These are phyloP conservation scores for Platysteira castanea DNA, from an alignment of 2,113 vertebrate species.

Conservation along the genomic window DNA sequence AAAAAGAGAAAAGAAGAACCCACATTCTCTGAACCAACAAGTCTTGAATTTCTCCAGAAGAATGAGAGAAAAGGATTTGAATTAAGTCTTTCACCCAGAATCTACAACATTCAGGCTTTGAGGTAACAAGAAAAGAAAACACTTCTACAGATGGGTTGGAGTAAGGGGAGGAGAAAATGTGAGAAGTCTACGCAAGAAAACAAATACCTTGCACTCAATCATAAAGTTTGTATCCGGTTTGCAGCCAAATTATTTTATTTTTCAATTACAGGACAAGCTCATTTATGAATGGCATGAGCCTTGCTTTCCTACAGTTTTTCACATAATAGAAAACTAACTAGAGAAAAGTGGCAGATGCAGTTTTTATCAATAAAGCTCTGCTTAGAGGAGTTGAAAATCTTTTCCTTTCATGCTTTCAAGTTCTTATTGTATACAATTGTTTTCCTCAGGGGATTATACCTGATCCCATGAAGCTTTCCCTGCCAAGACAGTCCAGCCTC, in stretches of 20 bases:
- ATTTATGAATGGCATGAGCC: background rate
- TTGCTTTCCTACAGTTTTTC: background rate
- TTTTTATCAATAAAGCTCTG: background rate
- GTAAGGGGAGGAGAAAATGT: background rate
- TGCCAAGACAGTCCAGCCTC: slow-evolving; percentile 9
- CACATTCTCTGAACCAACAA: slow-evolving; percentile 42
- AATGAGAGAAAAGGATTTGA: slow-evolving; percentile 46
- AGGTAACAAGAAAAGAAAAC: slow-evolving; percentile 30
- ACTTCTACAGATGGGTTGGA: slow-evolving; percentile 17
- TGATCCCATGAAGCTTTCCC: slow-evolving; percentile 36
- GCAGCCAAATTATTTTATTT: slow-evolving; percentile 35
- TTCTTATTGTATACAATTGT: slow-evolving; percentile 25
- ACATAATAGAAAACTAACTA: slow-evolving; percentile 15
- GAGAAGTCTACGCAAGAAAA: slow-evolving; percentile 36
- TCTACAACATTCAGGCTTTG: slow-evolving; percentile 40
- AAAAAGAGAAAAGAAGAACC: background rate
- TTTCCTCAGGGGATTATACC: slow-evolving; percentile 40
- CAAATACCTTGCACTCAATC: slow-evolving; percentile 6
- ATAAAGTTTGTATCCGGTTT: background rate
- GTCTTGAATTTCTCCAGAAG: slow-evolving; percentile 39
- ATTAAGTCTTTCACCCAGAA: slow-evolving; percentile 57
- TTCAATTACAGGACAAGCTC: background rate
- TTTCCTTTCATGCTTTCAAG: slow-evolving; percentile 32
- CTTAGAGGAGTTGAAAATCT: slow-evolving; percentile 35
- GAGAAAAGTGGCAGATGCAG: slow-evolving; percentile 9